Evolutionary conservation across 2,797 vertebrate species (phyloP), one percentile per base, ranked within the genome.

Genomic region (Melopsittacus undulatus): DNA sequence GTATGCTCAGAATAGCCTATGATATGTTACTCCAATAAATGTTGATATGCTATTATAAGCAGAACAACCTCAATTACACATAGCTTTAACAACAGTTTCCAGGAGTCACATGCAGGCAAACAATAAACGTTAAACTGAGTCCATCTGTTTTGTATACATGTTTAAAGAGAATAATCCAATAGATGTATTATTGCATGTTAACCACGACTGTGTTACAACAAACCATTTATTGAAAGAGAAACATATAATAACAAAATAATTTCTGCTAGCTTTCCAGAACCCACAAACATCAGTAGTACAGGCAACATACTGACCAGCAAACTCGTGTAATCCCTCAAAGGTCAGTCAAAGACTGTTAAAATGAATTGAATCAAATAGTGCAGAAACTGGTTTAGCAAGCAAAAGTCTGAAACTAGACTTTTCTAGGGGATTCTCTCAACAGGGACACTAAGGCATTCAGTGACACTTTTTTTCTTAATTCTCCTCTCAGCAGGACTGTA

Each of bases 171-270:
- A 84, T 43, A 92, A 84, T 54, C 30, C 24, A 76, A 54, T 40
- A 61, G 70, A 59, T 45, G 38, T 45, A 45, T 48, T 66, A 42
- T 3, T 82, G 76, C 34, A 36, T 13, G 14, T 27, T 67, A 80
- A 77, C 24, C 36, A 72, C 56, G 68, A 26, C 64, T 73, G 40
- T n/a, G 82, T 94, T 91, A 80, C 36, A 77, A 93, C 51, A 87
- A 80, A 79, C 15, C 29, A 16, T 52, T 73, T 45, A 57, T 24
- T 91, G 59, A 72, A 88, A 94, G 79, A 43, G 57, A 89, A 90
- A 90, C 34, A 13, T 20, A 29, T 16, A 52, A 80, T 45, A 87
- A 54, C 32, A 19, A 66, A 90, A 78, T 45, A 80, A 90, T 78
- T 67, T 34, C 82, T 68, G 40, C 24, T 34, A 72, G 64, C 42